These are phyloP conservation scores for Leucozona laternaria DNA, from an alignment of 2,888 invertebrate species.

Conservation along the genomic window DNA sequence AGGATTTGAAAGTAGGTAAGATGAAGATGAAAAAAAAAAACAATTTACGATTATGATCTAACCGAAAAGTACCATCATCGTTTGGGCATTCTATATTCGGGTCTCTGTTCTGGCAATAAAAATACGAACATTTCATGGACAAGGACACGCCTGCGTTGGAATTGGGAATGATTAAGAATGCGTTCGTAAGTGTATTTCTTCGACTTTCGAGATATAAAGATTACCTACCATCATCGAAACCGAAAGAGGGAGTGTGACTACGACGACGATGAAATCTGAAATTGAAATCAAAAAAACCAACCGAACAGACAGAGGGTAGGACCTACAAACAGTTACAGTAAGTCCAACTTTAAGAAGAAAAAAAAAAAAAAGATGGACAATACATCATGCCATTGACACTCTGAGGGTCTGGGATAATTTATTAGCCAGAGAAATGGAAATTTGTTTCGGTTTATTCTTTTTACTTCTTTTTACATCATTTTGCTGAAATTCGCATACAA, in stretches of 20 bases:
- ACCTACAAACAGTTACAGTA: constrained; percentile 29
- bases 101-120: constrained; percentile 53
- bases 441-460: constrained; percentile 40
- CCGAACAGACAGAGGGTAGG: constrained; percentile 4
- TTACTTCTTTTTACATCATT: constrained; percentile 34
- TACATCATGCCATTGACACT: constrained; percentile 73
- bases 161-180: constrained; percentile 59
- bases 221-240: constrained; percentile 14
- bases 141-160: constrained; percentile 28
- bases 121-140: constrained; percentile 36
- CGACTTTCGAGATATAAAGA: constrained; percentile 33
- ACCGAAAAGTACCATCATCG: constrained; percentile 61
- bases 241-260: background rate
- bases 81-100: constrained; percentile 30
- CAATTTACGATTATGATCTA: constrained; percentile 70
- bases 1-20: background rate
- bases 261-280: background rate
- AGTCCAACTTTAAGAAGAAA: constrained; percentile 2
- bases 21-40: constrained; percentile 15
- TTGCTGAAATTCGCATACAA: constrained; percentile 58
- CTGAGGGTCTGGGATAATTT: constrained; percentile 52
- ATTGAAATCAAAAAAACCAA: constrained; percentile 23
- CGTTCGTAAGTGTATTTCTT: constrained; percentile 46
- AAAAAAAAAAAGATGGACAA: constrained; percentile 36
- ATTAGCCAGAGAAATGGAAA: constrained; percentile 58